phyloP scores from a whole-genome alignment of 1,140 invertebrate genomes.

The Pentalonia nigronervosa region DNA sequence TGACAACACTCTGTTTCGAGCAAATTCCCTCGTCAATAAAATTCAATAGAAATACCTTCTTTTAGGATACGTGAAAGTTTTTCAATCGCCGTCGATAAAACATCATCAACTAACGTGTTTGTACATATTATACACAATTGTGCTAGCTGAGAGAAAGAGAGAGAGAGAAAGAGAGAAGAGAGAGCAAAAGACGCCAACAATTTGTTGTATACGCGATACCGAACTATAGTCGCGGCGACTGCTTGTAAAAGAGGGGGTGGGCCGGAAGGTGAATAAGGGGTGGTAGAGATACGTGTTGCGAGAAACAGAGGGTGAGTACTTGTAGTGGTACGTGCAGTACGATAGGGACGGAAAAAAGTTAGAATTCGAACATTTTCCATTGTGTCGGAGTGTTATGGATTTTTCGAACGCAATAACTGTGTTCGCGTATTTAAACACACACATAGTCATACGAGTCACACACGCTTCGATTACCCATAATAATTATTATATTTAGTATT shows the following conservation, averaged over 20 bases:
- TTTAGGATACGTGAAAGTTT: slow-evolving; percentile 27
- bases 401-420: slow-evolving; percentile 2
- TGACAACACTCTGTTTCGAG: neutral
- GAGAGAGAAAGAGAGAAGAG: neutral
- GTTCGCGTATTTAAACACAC: neutral
- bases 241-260: neutral
- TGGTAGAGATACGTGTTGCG: neutral
- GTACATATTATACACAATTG: slow-evolving; percentile 26
- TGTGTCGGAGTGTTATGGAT: slow-evolving; percentile 7
- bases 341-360: slow-evolving; percentile 11
- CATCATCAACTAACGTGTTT: slow-evolving; percentile 7
- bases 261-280: neutral
- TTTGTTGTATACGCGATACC: neutral
- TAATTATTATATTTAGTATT: neutral
- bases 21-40: slow-evolving; percentile 35
- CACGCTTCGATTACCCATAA: neutral
- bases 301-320: slow-evolving; percentile 21
- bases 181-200: neutral
- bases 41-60: slow-evolving; percentile 3
- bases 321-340: neutral
- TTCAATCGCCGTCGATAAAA: slow-evolving; percentile 22
- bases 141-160: neutral
- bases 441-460: neutral
- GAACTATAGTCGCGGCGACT: neutral
- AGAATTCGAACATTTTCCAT: slow-evolving; percentile 16